These are phyloP conservation scores for Saccostrea glomerata DNA, from an alignment of 1,140 invertebrate species.

Conservation along the genomic window DNA sequence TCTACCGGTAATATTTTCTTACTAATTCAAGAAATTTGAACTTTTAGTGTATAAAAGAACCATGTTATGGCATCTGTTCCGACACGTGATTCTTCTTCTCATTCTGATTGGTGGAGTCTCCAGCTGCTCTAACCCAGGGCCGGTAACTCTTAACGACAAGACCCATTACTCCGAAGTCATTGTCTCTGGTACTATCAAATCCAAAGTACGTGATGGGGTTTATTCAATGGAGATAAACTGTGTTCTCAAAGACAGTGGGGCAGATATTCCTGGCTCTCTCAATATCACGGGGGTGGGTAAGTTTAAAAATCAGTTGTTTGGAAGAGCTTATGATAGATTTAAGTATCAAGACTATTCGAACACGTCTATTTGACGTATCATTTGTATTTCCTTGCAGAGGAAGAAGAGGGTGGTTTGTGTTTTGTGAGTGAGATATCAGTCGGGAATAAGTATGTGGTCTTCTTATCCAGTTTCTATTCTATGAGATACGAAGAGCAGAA, in stretches of 20 bases:
- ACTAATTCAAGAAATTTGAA: too few relatives aligned
- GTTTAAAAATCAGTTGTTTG: background rate
- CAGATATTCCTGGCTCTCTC: background rate
- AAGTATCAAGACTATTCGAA: background rate
- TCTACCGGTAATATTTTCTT: too few relatives aligned
- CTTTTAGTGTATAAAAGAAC: background rate
- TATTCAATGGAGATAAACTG: background rate
- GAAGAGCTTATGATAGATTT: background rate
- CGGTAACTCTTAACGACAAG: background rate
- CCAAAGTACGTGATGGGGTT: background rate
- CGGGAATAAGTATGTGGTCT: background rate
- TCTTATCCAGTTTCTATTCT: background rate
- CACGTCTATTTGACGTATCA: background rate
- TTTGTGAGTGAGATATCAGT: slow-evolving; percentile 15
- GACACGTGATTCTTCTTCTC: background rate
- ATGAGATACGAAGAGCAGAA: background rate
- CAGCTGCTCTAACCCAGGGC: background rate
- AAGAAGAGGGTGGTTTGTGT: background rate
- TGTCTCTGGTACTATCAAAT: background rate
- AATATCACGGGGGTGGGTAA: slow-evolving; percentile 10
- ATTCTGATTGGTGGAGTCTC: background rate
- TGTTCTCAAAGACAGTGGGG: slow-evolving; percentile 19
- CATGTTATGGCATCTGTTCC: background rate
- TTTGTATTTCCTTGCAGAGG: background rate
- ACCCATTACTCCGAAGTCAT: slow-evolving; percentile 7